Evolutionary conservation across 2,888 invertebrate species (phyloP).

Genomic region (Philonicus albiceps): DNA sequence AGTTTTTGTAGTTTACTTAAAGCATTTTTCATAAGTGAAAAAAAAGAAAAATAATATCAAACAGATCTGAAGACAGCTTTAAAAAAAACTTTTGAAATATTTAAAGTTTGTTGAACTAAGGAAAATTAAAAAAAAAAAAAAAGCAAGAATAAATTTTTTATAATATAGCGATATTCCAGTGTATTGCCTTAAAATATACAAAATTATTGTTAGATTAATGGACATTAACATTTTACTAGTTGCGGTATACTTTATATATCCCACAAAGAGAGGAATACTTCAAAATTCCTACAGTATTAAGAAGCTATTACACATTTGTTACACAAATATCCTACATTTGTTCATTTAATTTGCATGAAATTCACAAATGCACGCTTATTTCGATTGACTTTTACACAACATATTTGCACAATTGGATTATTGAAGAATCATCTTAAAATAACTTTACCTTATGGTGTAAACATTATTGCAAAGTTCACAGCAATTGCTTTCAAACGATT

Average conservation of each 20-base stretch:
- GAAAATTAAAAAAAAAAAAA: slow-evolving; percentile 23
- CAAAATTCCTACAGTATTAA: neutral
- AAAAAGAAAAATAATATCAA: neutral
- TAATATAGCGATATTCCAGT: slow-evolving; percentile 51
- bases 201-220: slow-evolving; percentile 30
- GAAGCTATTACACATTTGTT: neutral
- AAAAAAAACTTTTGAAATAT: slow-evolving; percentile 23
- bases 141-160: slow-evolving; percentile 45
- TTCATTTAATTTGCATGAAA: too few relatives aligned
- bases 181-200: slow-evolving; percentile 52
- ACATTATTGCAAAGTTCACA: too few relatives aligned
- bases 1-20: slow-evolving; percentile 24
- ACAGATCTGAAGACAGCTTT: slow-evolving; percentile 25
- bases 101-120: slow-evolving; percentile 24
- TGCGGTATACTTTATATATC: slow-evolving; percentile 11
- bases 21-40: neutral
- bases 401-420: too few relatives aligned
- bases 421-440: too few relatives aligned
- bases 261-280: neutral
- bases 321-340: neutral
- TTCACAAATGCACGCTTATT: neutral
- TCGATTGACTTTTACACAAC: too few relatives aligned
- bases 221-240: slow-evolving; percentile 13
- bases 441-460: too few relatives aligned
- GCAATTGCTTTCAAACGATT: too few relatives aligned